phyloP scores from a whole-genome alignment of 2,113 vertebrate genomes.

The Mus musculus region GRCm39 chr5:102083501-102084000 shows the following conservation, averaged over 20 bases:
- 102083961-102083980: conserved; percentile 88
- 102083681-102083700: conserved; percentile 7
- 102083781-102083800: conserved; percentile 47
- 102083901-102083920: conserved; percentile 99
- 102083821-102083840: conserved; percentile 73
- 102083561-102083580: conserved; percentile 5
- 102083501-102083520: background rate
- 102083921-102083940: conserved; percentile 98
- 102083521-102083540: background rate
- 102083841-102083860: conserved; percentile 95
- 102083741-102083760: background rate
- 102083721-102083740: background rate
- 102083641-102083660: background rate
- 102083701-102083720: background rate
- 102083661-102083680: conserved; percentile 18
- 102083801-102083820: conserved; percentile 62
- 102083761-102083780: background rate
- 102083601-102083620: background rate
- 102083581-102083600: background rate
- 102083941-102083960: conserved; percentile 91
- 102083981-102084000: conserved; percentile 84
- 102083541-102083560: background rate
- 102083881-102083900: conserved; percentile 99
- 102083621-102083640: background rate
- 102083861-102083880: conserved; percentile 98